Evolutionary conservation across 2,888 invertebrate species (phyloP).

Genomic region (Endomychus coccineus): DNA sequence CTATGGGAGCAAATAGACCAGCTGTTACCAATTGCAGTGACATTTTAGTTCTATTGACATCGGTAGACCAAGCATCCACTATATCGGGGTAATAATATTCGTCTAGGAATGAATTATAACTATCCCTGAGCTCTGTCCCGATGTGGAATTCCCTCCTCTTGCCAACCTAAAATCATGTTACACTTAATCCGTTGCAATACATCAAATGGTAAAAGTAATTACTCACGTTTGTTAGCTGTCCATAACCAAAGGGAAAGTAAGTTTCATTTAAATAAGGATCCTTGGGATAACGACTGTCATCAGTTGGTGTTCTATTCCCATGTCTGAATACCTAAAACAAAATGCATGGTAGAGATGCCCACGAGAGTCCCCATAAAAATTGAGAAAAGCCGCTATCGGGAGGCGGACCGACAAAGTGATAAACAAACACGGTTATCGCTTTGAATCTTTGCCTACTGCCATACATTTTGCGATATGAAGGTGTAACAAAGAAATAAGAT

Average conservation of each 20-base stretch:
- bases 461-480: too few species aligned
- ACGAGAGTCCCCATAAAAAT: not conserved
- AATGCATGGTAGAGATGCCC: not conserved
- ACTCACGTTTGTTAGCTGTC: constrained; percentile 66
- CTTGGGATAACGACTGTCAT: constrained; percentile 57
- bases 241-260: constrained; percentile 66
- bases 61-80: constrained; percentile 58
- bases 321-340: constrained; percentile 60
- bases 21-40: constrained; percentile 60
- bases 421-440: too few species aligned
- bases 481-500: too few species aligned
- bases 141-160: constrained; percentile 45
- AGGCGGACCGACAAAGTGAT: too few species aligned
- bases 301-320: constrained; percentile 66
- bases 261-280: constrained; percentile 59
- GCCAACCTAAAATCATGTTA: constrained; percentile 28
- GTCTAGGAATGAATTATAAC: constrained; percentile 56
- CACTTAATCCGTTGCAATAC: not conserved
- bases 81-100: constrained; percentile 48
- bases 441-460: too few species aligned
- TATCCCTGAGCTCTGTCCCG: constrained; percentile 53
- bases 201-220: constrained; percentile 4
- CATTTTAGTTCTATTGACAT: constrained; percentile 65
- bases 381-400: too few species aligned
- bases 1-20: constrained; percentile 57